Evolutionary conservation across 30 jellyfish, hydroid and myxozoan genomes (phyloP), one percentile per base, ranked within the genome.

Genomic region (Cassiopea andromeda): DNA sequence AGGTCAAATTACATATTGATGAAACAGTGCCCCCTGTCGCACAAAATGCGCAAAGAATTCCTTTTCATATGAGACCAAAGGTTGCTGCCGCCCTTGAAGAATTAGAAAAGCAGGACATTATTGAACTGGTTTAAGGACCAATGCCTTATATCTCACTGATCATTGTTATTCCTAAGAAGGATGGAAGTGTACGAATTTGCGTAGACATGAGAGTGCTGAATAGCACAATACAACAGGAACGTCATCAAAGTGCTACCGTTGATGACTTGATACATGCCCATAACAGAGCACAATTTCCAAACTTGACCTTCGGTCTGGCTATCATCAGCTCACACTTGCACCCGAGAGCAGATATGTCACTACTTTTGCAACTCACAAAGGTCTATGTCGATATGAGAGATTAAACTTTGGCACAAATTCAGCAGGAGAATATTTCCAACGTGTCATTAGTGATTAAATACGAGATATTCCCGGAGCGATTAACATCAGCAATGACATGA

Each of bases 121-220:
- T 60, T 8, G 89, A 81, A 60, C 81, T 81, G 18, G 80, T 81
- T 45, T 81, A 81, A 81, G 89, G 89, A 47, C 89, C 80, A 64
- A 81, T 81, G 71, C 81, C 88, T 49, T 79, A 77, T 77, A 71
- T 79, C 77, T 79, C 88, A 48, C 89, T 81, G n/a, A 81, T 81
- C 48, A 81, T 61, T 69, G 89, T 81, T 47, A 81, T 81, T 71
- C 89, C 89, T 3, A 81, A 80, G 88, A 80, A 81, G 48, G 89
- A 81, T 47, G 89, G 89, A 45, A 60, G 60, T 18, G 80, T 81
- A 64, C 89, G 81, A 64, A 60, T 81, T 81, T 69, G 81, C 74
- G 89, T 81, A 69, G 89, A 81, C 89, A 81, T 81, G 89, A 45
- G 89, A 69, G 58, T 81, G 89, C 89, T 81, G 81, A 81, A 81